Conservation (phyloP, 92 coral and sea anemone species). For the Phymanthus crucifer region DNA sequence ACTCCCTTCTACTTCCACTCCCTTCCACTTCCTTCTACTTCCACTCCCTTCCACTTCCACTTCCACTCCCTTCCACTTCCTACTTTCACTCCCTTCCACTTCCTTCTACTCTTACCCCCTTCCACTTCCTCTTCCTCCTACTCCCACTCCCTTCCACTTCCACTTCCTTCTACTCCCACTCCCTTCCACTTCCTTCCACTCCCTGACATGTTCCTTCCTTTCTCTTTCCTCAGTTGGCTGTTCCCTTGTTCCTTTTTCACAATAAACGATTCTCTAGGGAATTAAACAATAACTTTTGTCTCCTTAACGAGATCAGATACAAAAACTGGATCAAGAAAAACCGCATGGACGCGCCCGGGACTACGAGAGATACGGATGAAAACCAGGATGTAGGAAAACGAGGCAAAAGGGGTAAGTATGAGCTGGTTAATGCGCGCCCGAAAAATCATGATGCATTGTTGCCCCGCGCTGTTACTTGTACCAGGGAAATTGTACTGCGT, state of each 20-base stretch:
- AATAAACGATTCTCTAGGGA: neutral
- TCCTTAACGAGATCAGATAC: conserved; percentile 46
- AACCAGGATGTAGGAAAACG: conserved; percentile 30
- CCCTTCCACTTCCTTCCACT: no score
- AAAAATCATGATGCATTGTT: no score
- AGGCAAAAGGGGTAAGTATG: conserved; percentile 41
- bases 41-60: neutral
- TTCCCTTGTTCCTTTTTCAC: neutral
- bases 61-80: no score
- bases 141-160: neutral
- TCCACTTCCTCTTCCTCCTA: neutral
- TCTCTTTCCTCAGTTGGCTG: neutral
- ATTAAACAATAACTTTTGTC: neutral
- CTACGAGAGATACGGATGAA: conserved; percentile 50
- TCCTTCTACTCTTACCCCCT: neutral
- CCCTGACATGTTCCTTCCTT: neutral
- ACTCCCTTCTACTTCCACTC: neutral
- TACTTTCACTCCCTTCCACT: neutral
- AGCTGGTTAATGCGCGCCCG: neutral
- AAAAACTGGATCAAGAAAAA: conserved; percentile 76
- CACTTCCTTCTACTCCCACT: neutral
- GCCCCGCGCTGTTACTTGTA: no score
- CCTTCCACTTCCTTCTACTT: neutral
- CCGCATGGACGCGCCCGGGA: conserved; percentile 54
- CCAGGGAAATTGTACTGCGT: no score